These are phyloP conservation scores for Channa argus DNA, from an alignment of 2,113 vertebrate species.

Conservation along the genomic window DNA sequence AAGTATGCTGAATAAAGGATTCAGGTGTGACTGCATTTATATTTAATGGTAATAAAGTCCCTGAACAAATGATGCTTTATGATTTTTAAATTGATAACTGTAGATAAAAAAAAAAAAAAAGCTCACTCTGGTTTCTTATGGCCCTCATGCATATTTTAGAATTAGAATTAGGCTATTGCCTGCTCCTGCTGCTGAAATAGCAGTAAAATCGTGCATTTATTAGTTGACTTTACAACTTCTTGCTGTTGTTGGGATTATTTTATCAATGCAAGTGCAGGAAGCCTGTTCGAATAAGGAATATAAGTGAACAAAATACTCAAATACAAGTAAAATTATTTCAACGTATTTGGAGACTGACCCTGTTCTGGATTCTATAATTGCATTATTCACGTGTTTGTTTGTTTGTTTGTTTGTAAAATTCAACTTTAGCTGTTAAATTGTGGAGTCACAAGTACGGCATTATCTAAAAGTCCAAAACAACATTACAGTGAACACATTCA, in stretches of 20 bases:
- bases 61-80: conserved; percentile 5
- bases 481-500: too few species aligned
- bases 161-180: conserved; percentile 25
- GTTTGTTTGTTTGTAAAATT: too few species aligned
- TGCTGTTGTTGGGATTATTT: neutral
- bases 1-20: neutral
- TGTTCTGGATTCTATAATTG: too few species aligned
- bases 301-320: too few species aligned
- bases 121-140: conserved; percentile 38
- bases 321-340: too few species aligned
- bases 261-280: neutral
- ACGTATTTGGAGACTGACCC: too few species aligned
- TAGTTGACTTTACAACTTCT: conserved; percentile 13
- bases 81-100: conserved; percentile 39
- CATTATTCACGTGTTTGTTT: too few species aligned
- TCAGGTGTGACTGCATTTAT: conserved; percentile 21
- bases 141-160: conserved; percentile 52
- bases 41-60: conserved; percentile 10
- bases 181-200: conserved; percentile 35
- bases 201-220: conserved; percentile 26
- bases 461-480: too few species aligned
- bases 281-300: too few species aligned
- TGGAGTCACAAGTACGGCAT: too few species aligned
- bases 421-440: too few species aligned
- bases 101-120: conserved; percentile 5